Percentiles rank a stretch among this genome's conserved stretches.
Evolutionary conservation across 2,797 vertebrate species (phyloP).

Genomic region (Parauchenoglanis ngamensis): DNA sequence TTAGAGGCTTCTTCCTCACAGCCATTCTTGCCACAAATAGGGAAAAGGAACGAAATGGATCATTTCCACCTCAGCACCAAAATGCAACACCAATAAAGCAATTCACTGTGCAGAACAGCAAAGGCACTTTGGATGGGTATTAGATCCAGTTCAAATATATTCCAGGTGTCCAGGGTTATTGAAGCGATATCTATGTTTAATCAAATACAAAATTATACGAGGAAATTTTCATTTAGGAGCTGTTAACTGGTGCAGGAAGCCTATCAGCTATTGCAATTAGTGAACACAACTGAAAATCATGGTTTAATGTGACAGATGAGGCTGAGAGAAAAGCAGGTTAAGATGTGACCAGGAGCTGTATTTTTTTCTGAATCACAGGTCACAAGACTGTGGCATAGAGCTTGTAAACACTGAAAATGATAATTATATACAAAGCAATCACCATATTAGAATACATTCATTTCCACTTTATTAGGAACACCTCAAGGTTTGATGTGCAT

Average conservation of each 20-base stretch:
- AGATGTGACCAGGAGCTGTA: neutral
- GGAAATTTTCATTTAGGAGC: constrained; percentile 46
- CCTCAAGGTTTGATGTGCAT: too few species aligned
- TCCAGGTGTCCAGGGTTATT: constrained; percentile 51
- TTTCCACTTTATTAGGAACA: too few species aligned
- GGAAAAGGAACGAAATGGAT: constrained; percentile 8
- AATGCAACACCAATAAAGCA: neutral
- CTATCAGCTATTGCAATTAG: constrained; percentile 2
- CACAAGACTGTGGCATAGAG: neutral
- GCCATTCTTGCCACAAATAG: neutral
- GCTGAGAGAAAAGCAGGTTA: neutral
- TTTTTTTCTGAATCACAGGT: neutral
- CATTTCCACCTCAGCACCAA: constrained; percentile 7
- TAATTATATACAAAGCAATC: neutral
- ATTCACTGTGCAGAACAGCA: neutral
- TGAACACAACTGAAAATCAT: constrained; percentile 14
- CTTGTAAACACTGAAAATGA: neutral
- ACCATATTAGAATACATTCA: neutral
- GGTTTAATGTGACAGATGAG: constrained; percentile 22
- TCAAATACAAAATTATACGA: constrained; percentile 59
- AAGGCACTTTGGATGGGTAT: neutral
- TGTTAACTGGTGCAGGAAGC: constrained; percentile 29
- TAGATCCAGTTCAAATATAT: constrained; percentile 29
- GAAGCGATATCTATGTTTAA: constrained; percentile 55
- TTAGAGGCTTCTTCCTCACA: constrained; percentile 21